Evolutionary conservation across 2,888 invertebrate species (phyloP).

Genomic region (Deilephila elpenor): DNA sequence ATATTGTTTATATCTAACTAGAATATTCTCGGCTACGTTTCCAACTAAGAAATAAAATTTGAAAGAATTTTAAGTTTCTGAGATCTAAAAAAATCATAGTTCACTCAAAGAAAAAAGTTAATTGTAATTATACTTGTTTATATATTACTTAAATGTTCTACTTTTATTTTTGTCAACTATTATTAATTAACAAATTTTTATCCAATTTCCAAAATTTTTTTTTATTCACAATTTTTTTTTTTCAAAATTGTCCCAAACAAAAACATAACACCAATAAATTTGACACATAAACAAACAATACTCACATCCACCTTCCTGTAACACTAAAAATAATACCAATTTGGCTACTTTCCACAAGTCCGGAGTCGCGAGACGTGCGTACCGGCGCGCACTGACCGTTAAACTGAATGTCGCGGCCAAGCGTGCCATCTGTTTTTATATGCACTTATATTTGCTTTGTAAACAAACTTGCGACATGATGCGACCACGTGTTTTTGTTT

Average conservation of each 20-base stretch:
- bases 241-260: neutral
- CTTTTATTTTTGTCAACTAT: neutral
- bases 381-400: neutral
- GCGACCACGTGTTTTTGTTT: slow-evolving; percentile 26
- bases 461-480: slow-evolving; percentile 9
- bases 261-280: neutral
- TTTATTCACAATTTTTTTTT: neutral
- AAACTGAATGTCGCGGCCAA: slow-evolving; percentile 21
- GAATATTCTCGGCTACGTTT: too few species aligned
- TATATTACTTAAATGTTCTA: too few species aligned
- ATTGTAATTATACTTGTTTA: too few species aligned
- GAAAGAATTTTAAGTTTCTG: too few species aligned
- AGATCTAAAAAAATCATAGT: too few species aligned
- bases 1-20: too few species aligned
- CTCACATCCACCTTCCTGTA: slow-evolving; percentile 17
- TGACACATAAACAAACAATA: slow-evolving; percentile 24
- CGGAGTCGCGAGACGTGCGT: neutral
- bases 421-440: slow-evolving; percentile 15
- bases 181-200: too few species aligned
- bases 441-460: slow-evolving; percentile 26
- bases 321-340: slow-evolving; percentile 23
- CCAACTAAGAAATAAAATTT: too few species aligned
- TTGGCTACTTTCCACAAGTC: slow-evolving; percentile 20
- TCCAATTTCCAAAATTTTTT: neutral
- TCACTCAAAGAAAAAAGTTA: too few species aligned